These are phyloP conservation scores for Octopus bimaculoides DNA, from an alignment of 1,140 invertebrate genomes.

Conservation along the genomic window DNA sequence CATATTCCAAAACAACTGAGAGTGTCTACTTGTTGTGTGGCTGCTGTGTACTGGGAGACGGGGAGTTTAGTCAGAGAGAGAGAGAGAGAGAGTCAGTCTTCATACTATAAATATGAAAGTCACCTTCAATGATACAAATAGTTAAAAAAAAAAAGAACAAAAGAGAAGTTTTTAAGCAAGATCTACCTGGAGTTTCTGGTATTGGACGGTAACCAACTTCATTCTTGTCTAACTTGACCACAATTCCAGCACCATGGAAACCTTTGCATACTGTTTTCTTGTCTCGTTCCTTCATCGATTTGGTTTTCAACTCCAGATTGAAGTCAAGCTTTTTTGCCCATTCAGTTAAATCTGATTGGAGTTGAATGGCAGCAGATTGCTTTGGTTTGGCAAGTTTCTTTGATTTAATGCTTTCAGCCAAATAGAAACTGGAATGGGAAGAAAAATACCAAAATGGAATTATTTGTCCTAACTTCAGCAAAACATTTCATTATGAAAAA, in stretches of 20 bases:
- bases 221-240: conserved; percentile 77
- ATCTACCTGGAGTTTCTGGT: conserved; percentile 71
- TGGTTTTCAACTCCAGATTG: conserved; percentile 63
- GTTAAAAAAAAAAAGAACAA: no score
- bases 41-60: no score
- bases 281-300: conserved; percentile 65
- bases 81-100: no score
- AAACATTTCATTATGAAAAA: no score
- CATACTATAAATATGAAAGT: no score
- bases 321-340: conserved; percentile 68
- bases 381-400: conserved; percentile 22
- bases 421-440: conserved; percentile 32
- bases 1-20: no score
- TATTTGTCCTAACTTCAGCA: conserved; percentile 2
- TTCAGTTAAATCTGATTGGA: conserved; percentile 66
- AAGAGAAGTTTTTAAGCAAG: no score
- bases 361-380: conserved; percentile 41
- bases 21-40: no score
- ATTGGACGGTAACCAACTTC: conserved; percentile 75
- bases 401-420: conserved; percentile 39
- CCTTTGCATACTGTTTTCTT: conserved; percentile 72
- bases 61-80: no score
- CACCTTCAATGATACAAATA: no score
- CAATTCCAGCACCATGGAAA: conserved; percentile 83
- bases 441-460: conserved; percentile 1